Base-by-base conservation (phyloP, 2,113 vertebrate genomes). In the Gambusia affinis region DNA sequence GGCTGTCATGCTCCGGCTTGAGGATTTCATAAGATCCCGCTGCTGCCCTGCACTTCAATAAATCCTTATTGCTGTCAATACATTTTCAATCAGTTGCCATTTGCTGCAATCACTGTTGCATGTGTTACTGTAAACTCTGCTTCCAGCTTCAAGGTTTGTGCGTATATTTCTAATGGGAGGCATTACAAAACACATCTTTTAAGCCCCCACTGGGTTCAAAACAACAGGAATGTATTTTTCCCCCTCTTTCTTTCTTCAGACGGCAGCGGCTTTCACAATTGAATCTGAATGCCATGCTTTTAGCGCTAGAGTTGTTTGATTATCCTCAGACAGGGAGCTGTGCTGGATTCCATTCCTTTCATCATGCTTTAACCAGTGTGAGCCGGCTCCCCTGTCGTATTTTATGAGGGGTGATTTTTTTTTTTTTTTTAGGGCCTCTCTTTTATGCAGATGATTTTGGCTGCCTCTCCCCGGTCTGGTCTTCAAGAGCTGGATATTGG, bases 321-420 rank as follows among this genome's bases (percentile, higher is more conserved):
- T 92, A 89, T 91, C 90, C 79, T 75, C 86, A 91, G 85, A 88
- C 91, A 86, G 89, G 78, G 87, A 87, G 89, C 90, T 85, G 85
- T 86, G 89, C 87, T 88, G 91, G 89, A 90, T 89, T 89, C 88
- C 83, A 86, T 81, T 91, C 82, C 89, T 92, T 92, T 93, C 90
- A 92, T 92, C 89, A 84, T 85, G 87, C 85, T 91, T 90, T 90
- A 91, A 91, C 89, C 85, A 91, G 84, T 86, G 87, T 87, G 85
- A 89, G 88, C 87, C 80, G 84, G 79, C 81, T 90, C 88, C 86
- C 85, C 84, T 85, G 89, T 90, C 80, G 77, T 87, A 89, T 81
- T 91, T 91, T 91, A 89, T 87, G 81, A 92, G 80, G 87, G 88
- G 82, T 88, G 87, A 87, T 92, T 93, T 92, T 90, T 93, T 92